Percentiles rank a stretch among this genome's conserved stretches.
These are phyloP conservation scores for Asteroscopus sphinx DNA, from an alignment of 2,888 invertebrate species.

Conservation along the genomic window DNA sequence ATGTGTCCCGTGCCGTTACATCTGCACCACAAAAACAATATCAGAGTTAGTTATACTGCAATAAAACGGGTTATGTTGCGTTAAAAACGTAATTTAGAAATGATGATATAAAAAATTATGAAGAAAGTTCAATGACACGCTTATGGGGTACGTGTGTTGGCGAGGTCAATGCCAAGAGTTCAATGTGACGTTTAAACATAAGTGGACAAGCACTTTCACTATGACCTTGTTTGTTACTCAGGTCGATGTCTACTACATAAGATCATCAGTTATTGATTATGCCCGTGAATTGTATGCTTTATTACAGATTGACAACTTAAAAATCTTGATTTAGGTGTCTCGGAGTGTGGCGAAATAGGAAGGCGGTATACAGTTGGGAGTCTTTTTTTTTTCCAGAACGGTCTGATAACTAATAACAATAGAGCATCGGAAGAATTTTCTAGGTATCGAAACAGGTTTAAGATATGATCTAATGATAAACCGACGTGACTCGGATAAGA, in stretches of 20 bases:
- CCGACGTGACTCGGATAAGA: conserved; percentile 40
- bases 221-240: conserved; percentile 14
- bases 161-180: conserved; percentile 51
- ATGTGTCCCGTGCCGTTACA: conserved; percentile 98
- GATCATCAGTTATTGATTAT: conserved; percentile 23
- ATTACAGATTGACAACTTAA: conserved; percentile 7
- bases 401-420: conserved; percentile 8
- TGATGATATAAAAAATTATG: neutral
- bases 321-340: too few relatives aligned
- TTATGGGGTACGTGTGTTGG: conserved; percentile 16
- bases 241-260: conserved; percentile 23
- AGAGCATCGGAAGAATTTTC: conserved; percentile 29
- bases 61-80: neutral
- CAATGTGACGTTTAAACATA: conserved; percentile 32
- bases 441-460: conserved; percentile 48
- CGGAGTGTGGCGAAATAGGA: too few relatives aligned
- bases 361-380: too few relatives aligned
- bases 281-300: neutral
- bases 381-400: too few relatives aligned
- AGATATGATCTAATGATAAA: conserved; percentile 49
- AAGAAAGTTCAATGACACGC: conserved; percentile 24
- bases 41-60: conserved; percentile 7
- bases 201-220: conserved; percentile 45
- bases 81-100: neutral
- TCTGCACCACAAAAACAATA: conserved; percentile 74